These are phyloP conservation scores for Magallana angulata DNA, from an alignment of 1,140 invertebrate species.

Conservation along the genomic window DNA sequence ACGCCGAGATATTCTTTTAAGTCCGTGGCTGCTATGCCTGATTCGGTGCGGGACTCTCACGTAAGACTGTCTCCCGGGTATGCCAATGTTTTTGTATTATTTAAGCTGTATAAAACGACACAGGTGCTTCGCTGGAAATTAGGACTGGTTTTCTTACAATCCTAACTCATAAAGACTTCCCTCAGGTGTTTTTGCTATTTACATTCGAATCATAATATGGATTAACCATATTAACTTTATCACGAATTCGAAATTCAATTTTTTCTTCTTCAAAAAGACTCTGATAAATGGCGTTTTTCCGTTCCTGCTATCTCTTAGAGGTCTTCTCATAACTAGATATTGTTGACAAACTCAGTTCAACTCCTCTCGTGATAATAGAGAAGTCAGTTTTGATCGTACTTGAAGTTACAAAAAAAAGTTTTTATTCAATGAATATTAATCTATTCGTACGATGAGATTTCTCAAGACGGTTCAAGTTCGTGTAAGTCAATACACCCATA, in stretches of 20 bases:
- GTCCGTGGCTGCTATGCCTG: background rate
- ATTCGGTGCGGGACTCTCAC: slow-evolving; percentile 28
- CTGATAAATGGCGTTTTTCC: background rate
- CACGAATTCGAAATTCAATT: slow-evolving; percentile 18
- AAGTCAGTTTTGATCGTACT: slow-evolving; percentile 18
- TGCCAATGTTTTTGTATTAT: background rate
- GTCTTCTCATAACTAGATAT: background rate
- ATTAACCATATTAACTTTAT: slow-evolving; percentile 49
- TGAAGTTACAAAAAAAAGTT: slow-evolving; percentile 27
- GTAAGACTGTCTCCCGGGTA: slow-evolving; percentile 41
- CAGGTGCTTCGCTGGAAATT: slow-evolving; percentile 22
- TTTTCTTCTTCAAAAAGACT: background rate
- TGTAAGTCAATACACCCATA: background rate
- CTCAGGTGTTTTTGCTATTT: slow-evolving; percentile 38
- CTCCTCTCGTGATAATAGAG: background rate
- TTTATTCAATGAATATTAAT: background rate
- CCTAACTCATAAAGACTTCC: background rate
- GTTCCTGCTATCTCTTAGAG: slow-evolving; percentile 19
- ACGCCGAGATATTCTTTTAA: background rate
- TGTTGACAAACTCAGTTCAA: background rate
- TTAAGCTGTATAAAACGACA: slow-evolving; percentile 35
- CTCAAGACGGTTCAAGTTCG: background rate
- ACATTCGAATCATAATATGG: slow-evolving; percentile 35
- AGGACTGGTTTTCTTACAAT: slow-evolving; percentile 15
- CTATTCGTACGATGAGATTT: background rate